Conservation (phyloP, 2,113 vertebrate species). For the Etia nguti region DNA sequence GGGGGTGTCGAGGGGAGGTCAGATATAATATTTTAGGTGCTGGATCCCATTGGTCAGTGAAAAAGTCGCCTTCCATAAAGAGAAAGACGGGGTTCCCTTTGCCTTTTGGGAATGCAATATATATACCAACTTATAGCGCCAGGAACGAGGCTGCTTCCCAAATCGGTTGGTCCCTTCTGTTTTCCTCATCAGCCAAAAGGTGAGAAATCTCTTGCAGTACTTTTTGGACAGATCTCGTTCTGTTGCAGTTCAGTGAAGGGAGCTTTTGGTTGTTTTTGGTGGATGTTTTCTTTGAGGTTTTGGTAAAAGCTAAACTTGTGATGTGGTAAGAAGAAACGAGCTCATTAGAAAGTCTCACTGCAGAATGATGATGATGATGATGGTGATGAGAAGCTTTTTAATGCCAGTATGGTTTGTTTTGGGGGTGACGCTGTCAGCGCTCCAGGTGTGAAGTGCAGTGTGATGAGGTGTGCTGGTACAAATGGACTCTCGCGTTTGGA, state of each 20-base stretch:
- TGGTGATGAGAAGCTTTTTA: background rate
- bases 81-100: conserved; percentile 76
- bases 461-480: background rate
- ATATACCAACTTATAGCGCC: conserved; percentile 77
- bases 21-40: conserved; percentile 63
- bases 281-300: background rate
- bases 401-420: background rate
- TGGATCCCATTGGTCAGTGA: conserved; percentile 84
- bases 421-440: background rate
- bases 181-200: conserved; percentile 23
- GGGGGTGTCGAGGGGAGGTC: background rate
- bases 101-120: conserved; percentile 83
- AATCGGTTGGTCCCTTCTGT: conserved; percentile 27
- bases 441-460: background rate
- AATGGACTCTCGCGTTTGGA: background rate
- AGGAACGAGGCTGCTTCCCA: conserved; percentile 14
- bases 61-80: conserved; percentile 86
- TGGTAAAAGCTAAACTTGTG: background rate
- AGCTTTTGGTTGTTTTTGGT: background rate
- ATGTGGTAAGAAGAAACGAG: rapidly evolving
- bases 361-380: background rate
- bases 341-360: background rate
- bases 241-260: rapidly evolving
- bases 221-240: background rate
- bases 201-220: background rate